Evolutionary conservation across 2,888 invertebrate genomes (phyloP).

Genomic region (Athalia rosae): DNA sequence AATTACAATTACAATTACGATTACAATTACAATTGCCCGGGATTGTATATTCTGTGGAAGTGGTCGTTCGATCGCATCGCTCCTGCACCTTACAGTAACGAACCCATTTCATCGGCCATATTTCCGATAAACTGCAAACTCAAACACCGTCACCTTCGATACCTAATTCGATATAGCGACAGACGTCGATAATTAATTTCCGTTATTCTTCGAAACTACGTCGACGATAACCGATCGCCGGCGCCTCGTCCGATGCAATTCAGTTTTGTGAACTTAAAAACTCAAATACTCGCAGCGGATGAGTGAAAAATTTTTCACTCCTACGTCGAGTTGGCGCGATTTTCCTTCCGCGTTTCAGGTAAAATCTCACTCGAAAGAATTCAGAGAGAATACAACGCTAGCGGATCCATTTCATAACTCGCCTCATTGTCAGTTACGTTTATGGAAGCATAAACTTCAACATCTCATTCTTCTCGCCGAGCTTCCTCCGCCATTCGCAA

Average conservation of each 20-base stretch:
- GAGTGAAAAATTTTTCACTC: too few relatives aligned
- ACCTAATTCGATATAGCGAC: background rate
- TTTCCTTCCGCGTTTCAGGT: too few relatives aligned
- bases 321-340: too few relatives aligned
- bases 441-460: constrained; percentile 33
- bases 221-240: too few relatives aligned
- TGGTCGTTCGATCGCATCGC: constrained; percentile 34
- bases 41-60: constrained; percentile 33
- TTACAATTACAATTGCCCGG: constrained; percentile 41
- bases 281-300: too few relatives aligned
- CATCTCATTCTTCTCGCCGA: constrained; percentile 14
- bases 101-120: constrained; percentile 9
- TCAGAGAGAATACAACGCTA: background rate
- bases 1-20: constrained; percentile 36
- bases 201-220: background rate
- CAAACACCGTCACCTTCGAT: constrained; percentile 6
- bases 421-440: constrained; percentile 7
- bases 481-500: background rate
- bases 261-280: too few relatives aligned
- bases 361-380: too few relatives aligned
- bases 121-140: constrained; percentile 36
- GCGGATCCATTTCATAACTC: constrained; percentile 5
- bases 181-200: background rate
- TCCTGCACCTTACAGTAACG: constrained; percentile 19
- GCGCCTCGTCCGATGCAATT: too few relatives aligned